A percentile compares a stretch with the other conserved stretches of the same genome.
These are phyloP conservation scores for Stegastes partitus DNA, from an alignment of 2,113 vertebrate species.

Conservation along the genomic window DNA sequence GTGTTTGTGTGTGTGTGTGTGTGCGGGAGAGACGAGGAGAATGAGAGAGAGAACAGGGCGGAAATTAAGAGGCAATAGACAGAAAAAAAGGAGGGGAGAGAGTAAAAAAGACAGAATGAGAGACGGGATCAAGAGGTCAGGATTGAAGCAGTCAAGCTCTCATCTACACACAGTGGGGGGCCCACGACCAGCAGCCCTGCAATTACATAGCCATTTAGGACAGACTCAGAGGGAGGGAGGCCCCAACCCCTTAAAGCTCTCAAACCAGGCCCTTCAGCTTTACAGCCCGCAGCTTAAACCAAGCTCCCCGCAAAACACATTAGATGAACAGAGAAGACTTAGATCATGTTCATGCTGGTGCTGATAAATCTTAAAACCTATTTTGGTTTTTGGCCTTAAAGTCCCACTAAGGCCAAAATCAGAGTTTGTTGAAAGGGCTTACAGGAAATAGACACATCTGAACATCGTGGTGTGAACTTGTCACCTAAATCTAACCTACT, in stretches of 20 bases:
- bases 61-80: constrained; percentile 28
- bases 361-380: constrained; percentile 6
- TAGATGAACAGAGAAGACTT: constrained; percentile 23
- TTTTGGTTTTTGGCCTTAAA: neutral
- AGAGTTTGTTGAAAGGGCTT: neutral
- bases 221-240: constrained; percentile 47
- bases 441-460: neutral
- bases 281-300: constrained; percentile 35
- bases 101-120: constrained; percentile 56
- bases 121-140: constrained; percentile 70
- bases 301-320: neutral
- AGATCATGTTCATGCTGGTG: neutral
- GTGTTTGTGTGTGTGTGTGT: constrained; percentile 35
- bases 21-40: constrained; percentile 9
- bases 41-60: constrained; percentile 10
- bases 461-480: neutral
- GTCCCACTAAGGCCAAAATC: neutral
- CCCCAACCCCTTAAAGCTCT: constrained; percentile 38
- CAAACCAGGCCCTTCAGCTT: constrained; percentile 42
- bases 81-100: constrained; percentile 43
- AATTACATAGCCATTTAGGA: constrained; percentile 79
- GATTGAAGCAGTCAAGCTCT: constrained; percentile 71
- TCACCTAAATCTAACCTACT: too few relatives aligned
- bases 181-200: constrained; percentile 67
- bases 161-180: constrained; percentile 73